Evolutionary conservation across 1,140 invertebrate species (phyloP).

Genomic region (Lordiphosa mommai): DNA sequence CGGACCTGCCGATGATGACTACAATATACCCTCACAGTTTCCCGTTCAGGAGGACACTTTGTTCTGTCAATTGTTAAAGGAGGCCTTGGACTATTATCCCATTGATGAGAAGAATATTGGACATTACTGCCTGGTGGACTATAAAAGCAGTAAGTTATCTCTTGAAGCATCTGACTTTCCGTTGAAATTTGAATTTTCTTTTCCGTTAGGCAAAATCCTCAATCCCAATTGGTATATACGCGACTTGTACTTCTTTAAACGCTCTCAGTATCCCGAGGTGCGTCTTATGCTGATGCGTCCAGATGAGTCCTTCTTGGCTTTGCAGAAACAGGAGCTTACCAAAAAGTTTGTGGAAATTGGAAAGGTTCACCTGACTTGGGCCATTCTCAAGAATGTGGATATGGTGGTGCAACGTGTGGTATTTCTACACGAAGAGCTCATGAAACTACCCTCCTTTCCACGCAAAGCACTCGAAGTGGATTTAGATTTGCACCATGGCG

Average conservation of each 20-base stretch:
- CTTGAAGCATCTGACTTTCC: background rate
- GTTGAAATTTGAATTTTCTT: background rate
- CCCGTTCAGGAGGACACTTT: constrained; percentile 99
- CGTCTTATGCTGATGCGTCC: constrained; percentile 96
- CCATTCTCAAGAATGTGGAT: constrained; percentile 93
- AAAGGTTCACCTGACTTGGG: constrained; percentile 94
- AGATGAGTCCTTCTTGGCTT: constrained; percentile 92
- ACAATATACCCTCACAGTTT: constrained; percentile 98
- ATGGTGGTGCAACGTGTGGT: constrained; percentile 97
- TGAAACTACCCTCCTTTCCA: constrained; percentile 99
- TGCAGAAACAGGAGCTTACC: constrained; percentile 95
- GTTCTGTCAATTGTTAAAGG: constrained; percentile 96
- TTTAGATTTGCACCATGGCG: constrained; percentile 94
- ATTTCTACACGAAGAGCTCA: constrained; percentile 99
- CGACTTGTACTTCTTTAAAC: constrained; percentile 99
- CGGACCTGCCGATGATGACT: constrained; percentile 87
- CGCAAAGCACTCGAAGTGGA: constrained; percentile 98
- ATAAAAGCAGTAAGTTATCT: constrained; percentile 94
- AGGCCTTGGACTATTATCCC: constrained; percentile 98
- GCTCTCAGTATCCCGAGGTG: constrained; percentile 98
- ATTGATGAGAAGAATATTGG: constrained; percentile 94
- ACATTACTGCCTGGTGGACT: constrained; percentile 97
- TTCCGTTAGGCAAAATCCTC: constrained; percentile 61
- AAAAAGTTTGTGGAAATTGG: constrained; percentile 99
- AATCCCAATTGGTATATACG: constrained; percentile 96